Conservation (phyloP, 2,888 invertebrate species). For the Chloroclysta siterata region DNA sequence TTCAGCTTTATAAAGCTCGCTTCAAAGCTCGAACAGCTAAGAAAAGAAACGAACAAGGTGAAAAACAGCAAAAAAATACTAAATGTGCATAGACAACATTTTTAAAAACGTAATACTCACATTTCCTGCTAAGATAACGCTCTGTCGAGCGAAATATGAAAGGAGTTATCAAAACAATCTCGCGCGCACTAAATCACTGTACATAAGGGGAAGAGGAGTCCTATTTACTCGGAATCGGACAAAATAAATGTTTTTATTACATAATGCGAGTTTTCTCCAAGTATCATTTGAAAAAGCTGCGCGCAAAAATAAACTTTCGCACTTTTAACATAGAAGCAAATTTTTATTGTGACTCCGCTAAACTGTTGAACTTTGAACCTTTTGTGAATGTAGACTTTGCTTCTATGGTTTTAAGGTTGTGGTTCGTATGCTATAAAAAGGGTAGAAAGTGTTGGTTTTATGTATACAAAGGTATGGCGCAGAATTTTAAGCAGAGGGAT, state of each 20-base stretch:
- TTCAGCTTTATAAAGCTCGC: constrained; percentile 39
- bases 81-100: constrained; percentile 50
- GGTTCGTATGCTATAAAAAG: constrained; percentile 48
- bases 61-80: constrained; percentile 48
- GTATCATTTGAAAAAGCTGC: constrained; percentile 58
- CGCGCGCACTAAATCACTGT: constrained; percentile 82
- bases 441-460: constrained; percentile 64
- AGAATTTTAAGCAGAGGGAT: constrained; percentile 83
- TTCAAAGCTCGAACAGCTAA: constrained; percentile 49
- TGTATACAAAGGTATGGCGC: constrained; percentile 79
- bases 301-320: constrained; percentile 50
- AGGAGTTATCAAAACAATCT: constrained; percentile 83
- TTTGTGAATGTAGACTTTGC: constrained; percentile 48
- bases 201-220: constrained; percentile 81
- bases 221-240: constrained; percentile 82
- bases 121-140: constrained; percentile 81
- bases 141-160: constrained; percentile 78
- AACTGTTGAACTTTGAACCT: constrained; percentile 29
- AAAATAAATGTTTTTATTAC: constrained; percentile 85
- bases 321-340: constrained; percentile 46
- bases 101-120: constrained; percentile 70
- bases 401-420: constrained; percentile 41
- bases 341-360: constrained; percentile 47
- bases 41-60: constrained; percentile 57
- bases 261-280: constrained; percentile 81